Conservation (phyloP, 1,140 invertebrate species). For the Nasonia longicornis region DNA sequence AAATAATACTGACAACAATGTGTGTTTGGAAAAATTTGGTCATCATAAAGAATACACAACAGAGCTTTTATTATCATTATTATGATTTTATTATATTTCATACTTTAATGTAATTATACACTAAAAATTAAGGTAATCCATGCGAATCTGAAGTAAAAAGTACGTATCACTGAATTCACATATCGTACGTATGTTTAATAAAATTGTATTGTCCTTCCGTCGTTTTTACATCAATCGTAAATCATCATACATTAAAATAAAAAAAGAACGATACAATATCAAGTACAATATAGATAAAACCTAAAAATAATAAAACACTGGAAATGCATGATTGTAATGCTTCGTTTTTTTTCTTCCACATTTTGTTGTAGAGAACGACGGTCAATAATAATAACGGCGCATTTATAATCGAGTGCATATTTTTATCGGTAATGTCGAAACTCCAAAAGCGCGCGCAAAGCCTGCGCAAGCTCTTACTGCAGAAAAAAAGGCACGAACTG, state of each 20-base stretch:
- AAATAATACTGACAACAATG: not conserved
- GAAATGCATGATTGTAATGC: not conserved
- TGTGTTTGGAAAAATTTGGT: not conserved
- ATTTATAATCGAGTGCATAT: constrained; percentile 29
- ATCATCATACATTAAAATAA: not conserved
- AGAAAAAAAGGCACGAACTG: constrained; percentile 70
- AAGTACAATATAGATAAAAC: not conserved
- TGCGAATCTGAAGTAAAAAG: constrained; percentile 9
- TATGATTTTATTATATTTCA: constrained; percentile 35
- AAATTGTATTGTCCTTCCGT: not conserved
- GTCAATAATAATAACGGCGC: constrained; percentile 24
- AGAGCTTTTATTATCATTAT: constrained; percentile 26
- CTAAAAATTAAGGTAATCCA: constrained; percentile 22
- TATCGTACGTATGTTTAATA: not conserved
- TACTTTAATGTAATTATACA: constrained; percentile 37
- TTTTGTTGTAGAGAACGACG: not conserved
- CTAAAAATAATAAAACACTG: not conserved
- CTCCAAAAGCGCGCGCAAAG: constrained; percentile 41
- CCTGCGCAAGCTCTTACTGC: constrained; percentile 56
- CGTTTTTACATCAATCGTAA: not conserved
- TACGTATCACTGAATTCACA: constrained; percentile 12
- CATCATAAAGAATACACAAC: not conserved
- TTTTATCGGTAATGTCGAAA: constrained; percentile 30
- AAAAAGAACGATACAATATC: not conserved
- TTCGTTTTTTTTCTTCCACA: not conserved